Conservation (phyloP, 2,113 vertebrate species). For the Gallinago undulata region DNA sequence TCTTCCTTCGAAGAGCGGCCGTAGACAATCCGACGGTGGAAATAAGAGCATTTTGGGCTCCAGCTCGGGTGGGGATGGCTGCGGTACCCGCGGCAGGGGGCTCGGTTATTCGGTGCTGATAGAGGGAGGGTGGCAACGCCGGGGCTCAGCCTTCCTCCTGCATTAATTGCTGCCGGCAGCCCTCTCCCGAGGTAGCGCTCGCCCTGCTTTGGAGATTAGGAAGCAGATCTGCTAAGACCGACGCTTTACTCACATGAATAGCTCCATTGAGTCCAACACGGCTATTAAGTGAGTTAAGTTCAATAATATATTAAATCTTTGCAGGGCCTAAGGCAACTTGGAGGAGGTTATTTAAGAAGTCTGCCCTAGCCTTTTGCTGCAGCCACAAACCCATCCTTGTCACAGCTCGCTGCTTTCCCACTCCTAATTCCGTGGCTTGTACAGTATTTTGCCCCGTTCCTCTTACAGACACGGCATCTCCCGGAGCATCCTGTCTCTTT, state of each 20-base stretch:
- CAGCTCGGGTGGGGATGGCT: neutral
- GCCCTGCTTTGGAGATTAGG: conserved; percentile 15
- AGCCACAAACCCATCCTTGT: conserved; percentile 13
- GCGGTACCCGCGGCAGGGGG: fast-evolving
- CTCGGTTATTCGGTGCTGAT: neutral
- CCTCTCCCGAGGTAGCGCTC: neutral
- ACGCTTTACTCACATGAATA: neutral
- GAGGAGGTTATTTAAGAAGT: neutral
- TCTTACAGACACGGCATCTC: fast-evolving
- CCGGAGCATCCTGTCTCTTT: neutral
- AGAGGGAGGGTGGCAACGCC: neutral
- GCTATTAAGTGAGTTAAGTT: conserved; percentile 40
- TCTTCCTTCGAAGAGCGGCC: neutral
- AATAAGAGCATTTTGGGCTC: neutral
- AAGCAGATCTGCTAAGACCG: conserved; percentile 14
- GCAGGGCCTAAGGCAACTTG: conserved; percentile 16
- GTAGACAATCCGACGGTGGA: neutral
- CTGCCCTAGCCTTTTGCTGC: neutral
- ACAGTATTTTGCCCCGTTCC: neutral
- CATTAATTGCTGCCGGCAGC: neutral
- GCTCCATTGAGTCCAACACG: conserved; percentile 28
- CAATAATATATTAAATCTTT: conserved; percentile 46
- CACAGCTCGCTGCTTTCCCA: neutral
- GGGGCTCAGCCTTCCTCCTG: neutral
- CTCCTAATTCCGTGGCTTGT: neutral